phyloP scores from a whole-genome alignment of 2,113 vertebrate genomes.

The Ammodytes dubius region DNA sequence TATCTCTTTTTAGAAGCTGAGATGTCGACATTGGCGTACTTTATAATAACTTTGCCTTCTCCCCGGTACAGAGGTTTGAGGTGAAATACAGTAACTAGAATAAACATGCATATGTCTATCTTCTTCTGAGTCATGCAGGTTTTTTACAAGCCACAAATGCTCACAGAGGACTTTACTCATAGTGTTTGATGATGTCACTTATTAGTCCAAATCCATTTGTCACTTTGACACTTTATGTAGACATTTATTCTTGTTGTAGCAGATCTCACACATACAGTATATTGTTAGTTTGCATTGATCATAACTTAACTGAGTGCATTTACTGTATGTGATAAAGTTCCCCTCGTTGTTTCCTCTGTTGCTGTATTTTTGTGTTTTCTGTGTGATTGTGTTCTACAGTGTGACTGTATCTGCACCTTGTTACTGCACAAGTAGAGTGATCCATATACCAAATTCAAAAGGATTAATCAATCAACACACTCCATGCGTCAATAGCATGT shows the following conservation, averaged over 20 bases:
- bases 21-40: background rate
- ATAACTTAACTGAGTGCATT: fast-evolving
- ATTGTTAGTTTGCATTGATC: background rate
- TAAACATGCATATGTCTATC: background rate
- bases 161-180: background rate
- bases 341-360: constrained; percentile 16
- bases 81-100: background rate
- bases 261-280: background rate
- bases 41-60: constrained; percentile 4
- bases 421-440: background rate
- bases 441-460: background rate
- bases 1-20: background rate
- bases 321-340: constrained; percentile 25
- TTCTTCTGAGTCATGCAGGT: background rate
- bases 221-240: background rate
- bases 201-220: background rate
- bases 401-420: constrained; percentile 28
- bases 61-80: background rate
- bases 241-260: background rate
- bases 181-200: background rate
- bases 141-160: background rate
- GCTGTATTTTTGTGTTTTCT: background rate
- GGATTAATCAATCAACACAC: background rate
- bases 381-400: background rate
- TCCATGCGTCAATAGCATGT: background rate